Percentiles rank a stretch among this genome's conserved stretches.
These are phyloP conservation scores for Tetrao urogallus DNA, from an alignment of 2,113 vertebrate species.

Conservation along the genomic window DNA sequence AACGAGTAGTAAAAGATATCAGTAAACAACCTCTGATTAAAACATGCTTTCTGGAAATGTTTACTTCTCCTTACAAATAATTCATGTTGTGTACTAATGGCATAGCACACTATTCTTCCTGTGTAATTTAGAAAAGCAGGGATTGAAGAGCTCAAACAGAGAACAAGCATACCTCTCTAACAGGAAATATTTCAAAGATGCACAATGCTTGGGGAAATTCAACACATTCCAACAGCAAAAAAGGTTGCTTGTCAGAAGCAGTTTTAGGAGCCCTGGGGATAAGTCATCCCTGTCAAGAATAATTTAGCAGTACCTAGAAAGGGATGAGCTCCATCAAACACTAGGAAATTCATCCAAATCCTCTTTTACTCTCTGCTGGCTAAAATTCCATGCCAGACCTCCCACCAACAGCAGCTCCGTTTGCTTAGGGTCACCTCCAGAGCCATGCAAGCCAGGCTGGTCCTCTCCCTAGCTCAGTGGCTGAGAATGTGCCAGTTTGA, in stretches of 20 bases:
- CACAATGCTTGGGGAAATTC: not conserved
- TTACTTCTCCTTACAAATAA: not conserved
- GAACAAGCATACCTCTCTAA: not conserved
- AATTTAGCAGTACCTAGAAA: not conserved
- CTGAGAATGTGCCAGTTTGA: not conserved
- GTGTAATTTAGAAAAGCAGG: not conserved
- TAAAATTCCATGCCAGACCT: not conserved
- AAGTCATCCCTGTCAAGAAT: not conserved
- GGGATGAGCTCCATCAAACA: not conserved
- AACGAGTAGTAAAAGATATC: not conserved
- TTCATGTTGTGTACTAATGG: not conserved
- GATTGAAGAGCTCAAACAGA: not conserved
- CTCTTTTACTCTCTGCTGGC: not conserved
- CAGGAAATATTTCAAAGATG: not conserved
- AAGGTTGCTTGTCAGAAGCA: not conserved
- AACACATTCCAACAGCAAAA: not conserved
- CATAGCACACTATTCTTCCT: not conserved
- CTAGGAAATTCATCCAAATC: not conserved
- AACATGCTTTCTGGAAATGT: not conserved
- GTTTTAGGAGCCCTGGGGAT: not conserved
- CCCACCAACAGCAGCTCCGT: not conserved
- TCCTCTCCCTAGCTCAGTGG: not conserved
- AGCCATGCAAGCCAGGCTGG: accelerated
- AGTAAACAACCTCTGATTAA: not conserved
- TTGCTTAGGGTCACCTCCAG: not conserved